Evolutionary conservation across 2,888 invertebrate genomes (phyloP), one percentile per base, ranked within the genome.

Genomic region (Tiphia femorata): DNA sequence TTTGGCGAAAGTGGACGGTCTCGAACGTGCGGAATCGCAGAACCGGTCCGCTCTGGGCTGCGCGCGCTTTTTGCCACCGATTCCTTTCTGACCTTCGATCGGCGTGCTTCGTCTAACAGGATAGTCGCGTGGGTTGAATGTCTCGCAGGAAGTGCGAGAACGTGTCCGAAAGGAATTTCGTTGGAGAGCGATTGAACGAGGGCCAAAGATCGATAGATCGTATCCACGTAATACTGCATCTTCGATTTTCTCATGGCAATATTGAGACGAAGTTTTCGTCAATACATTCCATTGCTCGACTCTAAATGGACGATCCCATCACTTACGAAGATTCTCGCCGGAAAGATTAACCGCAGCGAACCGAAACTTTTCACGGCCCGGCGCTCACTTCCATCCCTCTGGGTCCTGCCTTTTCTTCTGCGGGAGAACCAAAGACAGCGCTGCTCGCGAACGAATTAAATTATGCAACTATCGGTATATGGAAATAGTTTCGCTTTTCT

Each of bases 1-100:
- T n/a, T n/a, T n/a, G n/a, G n/a, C n/a, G n/a, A n/a, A n/a, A n/a
- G n/a, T n/a, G n/a, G n/a, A 66, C n/a, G n/a, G n/a, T n/a, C 60
- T 70, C n/a, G n/a, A n/a, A n/a, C n/a, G 69, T 72, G 67, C 70
- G 62, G 72, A 73, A 74, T 70, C 67, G 67, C 66, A 62, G 58
- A 70, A 63, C 56, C 58, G 52, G 60, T 52, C 21, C 47, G 25
- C 12, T 12, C 44, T n/a, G n/a, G n/a, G n/a, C n/a, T n/a, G 58
- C 16, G 21, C 64, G n/a, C 41, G 48, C 40, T 73, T 75, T 66
- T 66, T 67, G 63, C 64, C 72, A 76, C 72, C 75, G 62, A 76
- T 75, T 76, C 63, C 73, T 62, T 27, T 35, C 66, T 64, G 65
- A 20, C 50, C 59, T 48, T 55, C 59, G 57, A 62, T 67, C 59